Evolutionary conservation across 2,888 invertebrate genomes (phyloP).

Genomic region (Micoletzkya japonica): DNA sequence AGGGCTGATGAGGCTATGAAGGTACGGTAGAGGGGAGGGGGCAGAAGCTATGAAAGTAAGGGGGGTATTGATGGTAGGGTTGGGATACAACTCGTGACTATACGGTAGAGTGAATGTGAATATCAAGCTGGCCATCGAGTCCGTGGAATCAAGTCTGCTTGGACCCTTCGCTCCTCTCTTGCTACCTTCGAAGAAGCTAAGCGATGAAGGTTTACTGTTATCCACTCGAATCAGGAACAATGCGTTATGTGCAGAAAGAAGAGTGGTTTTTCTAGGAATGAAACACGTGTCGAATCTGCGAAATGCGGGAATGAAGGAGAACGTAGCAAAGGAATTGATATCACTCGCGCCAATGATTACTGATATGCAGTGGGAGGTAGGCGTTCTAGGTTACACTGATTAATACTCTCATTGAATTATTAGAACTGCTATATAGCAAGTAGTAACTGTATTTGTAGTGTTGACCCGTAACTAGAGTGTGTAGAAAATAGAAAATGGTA

Average conservation of each 20-base stretch:
- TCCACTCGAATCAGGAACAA: too few species aligned
- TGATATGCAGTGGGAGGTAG: not conserved
- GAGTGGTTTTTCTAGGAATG: too few species aligned
- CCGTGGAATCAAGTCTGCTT: conserved; percentile 14
- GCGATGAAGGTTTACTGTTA: not conserved
- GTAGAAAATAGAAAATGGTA: too few species aligned
- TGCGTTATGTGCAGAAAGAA: too few species aligned
- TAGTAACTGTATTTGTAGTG: too few species aligned
- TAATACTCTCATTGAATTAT: too few species aligned
- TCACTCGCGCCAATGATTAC: conserved; percentile 4
- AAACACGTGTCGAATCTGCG: too few species aligned
- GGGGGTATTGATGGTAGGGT: not conserved
- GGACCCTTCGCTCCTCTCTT: conserved; percentile 20
- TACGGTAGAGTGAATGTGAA: not conserved
- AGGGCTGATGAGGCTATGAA: conserved; percentile 21
- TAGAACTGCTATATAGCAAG: too few species aligned
- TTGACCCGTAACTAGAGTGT: too few species aligned
- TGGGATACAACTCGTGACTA: not conserved
- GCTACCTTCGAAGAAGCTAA: conserved; percentile 6
- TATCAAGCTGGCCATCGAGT: conserved; percentile 4
- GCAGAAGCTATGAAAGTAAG: not conserved
- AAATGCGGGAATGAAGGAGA: not conserved
- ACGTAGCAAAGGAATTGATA: conserved; percentile 4
- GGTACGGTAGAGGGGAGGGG: not conserved
- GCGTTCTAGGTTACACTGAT: too few species aligned